A percentile compares a stretch with the other conserved stretches of the same genome.
These are phyloP conservation scores for Seriola aureovittata DNA, from an alignment of 2,113 vertebrate species.

Conservation along the genomic window DNA sequence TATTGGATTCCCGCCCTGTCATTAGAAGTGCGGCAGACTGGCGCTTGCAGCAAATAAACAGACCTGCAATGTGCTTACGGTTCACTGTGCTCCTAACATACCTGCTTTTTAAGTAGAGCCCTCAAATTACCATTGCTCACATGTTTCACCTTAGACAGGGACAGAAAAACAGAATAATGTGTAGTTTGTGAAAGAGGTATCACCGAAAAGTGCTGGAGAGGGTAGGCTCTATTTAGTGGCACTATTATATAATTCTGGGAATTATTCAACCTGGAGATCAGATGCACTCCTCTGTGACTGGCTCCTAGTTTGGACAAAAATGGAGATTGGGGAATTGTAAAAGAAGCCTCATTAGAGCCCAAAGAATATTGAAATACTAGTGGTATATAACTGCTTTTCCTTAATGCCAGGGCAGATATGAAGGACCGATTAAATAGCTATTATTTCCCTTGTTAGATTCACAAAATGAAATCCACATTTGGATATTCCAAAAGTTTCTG, in stretches of 20 bases:
- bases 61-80: slow-evolving; percentile 38
- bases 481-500: not conserved
- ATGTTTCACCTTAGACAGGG: slow-evolving; percentile 43
- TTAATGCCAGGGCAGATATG: not conserved
- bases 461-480: not conserved
- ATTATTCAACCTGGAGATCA: slow-evolving; percentile 8
- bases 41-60: slow-evolving; percentile 57
- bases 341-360: not conserved
- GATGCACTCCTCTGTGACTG: not conserved
- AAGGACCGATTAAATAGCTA: not conserved
- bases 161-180: slow-evolving; percentile 50
- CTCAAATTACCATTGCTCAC: slow-evolving; percentile 64
- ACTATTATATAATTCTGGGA: slow-evolving; percentile 8
- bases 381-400: not conserved
- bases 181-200: slow-evolving; percentile 29
- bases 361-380: not conserved
- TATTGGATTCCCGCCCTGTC: slow-evolving; percentile 52
- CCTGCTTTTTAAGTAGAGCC: slow-evolving; percentile 69
- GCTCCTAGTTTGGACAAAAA: not conserved
- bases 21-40: slow-evolving; percentile 66
- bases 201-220: slow-evolving; percentile 5
- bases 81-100: slow-evolving; percentile 47
- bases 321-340: not conserved
- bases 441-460: not conserved
- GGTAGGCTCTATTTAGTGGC: not conserved